Evolutionary conservation across 2,888 invertebrate species (phyloP).

Genomic region (Trachelus troglodyta): DNA sequence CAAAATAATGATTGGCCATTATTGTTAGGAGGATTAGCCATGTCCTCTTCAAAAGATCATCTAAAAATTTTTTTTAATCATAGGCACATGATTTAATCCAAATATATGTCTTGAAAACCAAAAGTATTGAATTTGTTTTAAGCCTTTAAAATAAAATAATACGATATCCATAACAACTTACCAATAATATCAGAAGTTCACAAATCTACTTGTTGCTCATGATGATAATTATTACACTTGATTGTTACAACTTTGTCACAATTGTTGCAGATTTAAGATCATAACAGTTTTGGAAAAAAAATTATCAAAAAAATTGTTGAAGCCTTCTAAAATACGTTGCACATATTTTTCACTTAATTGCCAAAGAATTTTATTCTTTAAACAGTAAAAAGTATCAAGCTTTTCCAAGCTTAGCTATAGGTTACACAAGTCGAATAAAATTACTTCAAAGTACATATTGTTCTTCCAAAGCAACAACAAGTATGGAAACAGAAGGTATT

Average conservation of each 20-base stretch:
- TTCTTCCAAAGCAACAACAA: background rate
- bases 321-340: background rate
- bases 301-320: background rate
- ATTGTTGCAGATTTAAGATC: background rate
- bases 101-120: background rate
- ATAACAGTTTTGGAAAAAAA: background rate
- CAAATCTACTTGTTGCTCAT: background rate
- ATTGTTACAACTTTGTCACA: background rate
- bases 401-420: background rate
- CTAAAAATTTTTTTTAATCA: background rate
- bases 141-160: background rate
- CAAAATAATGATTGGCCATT: constrained; percentile 40
- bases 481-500: background rate
- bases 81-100: background rate
- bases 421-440: background rate
- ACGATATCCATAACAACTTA: background rate
- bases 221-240: background rate
- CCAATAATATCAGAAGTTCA: background rate
- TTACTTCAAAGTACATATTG: background rate
- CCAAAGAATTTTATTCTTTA: background rate
- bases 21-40: constrained; percentile 41
- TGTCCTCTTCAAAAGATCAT: constrained; percentile 22
- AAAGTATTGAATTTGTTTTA: background rate
- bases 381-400: background rate
- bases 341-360: background rate